Percentiles rank a stretch among this genome's conserved stretches.
Conservation (phyloP, 2,797 vertebrate species). For the Brachymystax lenok region DNA sequence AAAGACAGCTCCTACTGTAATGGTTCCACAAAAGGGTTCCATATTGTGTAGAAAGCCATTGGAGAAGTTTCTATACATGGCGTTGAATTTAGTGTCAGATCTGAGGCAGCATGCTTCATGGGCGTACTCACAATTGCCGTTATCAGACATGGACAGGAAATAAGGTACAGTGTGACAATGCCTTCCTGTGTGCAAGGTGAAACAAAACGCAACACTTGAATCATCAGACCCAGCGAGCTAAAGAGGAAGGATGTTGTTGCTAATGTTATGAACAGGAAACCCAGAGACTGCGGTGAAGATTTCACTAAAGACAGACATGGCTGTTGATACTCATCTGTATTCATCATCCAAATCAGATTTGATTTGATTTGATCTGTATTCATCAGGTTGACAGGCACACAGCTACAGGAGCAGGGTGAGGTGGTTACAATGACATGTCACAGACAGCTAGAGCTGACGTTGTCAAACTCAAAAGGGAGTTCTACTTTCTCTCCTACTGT, state of each 20-base stretch:
- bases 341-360: neutral
- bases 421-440: neutral
- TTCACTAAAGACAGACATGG: neutral
- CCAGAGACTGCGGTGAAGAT: neutral
- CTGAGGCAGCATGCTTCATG: neutral
- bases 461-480: neutral
- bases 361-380: conserved; percentile 11
- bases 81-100: neutral
- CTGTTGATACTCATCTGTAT: conserved; percentile 13
- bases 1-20: conserved; percentile 20
- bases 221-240: neutral
- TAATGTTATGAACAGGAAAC: neutral
- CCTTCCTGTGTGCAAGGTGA: neutral
- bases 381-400: neutral
- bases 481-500: neutral
- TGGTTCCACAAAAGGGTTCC: neutral
- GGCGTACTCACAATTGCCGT: neutral
- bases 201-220: neutral
- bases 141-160: neutral
- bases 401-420: neutral
- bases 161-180: neutral
- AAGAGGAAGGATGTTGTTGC: neutral
- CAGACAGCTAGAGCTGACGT: neutral
- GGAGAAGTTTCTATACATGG: too few relatives aligned
- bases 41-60: neutral